Base-by-base conservation (phyloP, 2,888 invertebrate genomes). In the Papilio gigon region DNA sequence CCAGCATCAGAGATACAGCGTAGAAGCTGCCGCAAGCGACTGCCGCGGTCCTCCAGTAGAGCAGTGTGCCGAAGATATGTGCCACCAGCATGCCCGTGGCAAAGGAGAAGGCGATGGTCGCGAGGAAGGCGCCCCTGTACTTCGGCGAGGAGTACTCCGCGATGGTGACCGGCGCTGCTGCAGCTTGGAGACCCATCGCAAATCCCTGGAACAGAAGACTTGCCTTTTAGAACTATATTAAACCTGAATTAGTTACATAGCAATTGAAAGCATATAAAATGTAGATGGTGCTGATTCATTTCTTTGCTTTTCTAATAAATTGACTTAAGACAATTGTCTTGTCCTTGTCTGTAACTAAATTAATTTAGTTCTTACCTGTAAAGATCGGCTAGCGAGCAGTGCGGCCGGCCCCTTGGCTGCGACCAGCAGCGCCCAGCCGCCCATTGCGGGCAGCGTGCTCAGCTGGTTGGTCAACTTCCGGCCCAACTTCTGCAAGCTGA, bases 41-140 rank as follows among this genome's bases (percentile, higher is more conserved):
- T 0, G 93, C 94, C 1, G 94, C 93, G 22, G 89, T 76, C 79
- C 93, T 84, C 95, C 95, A 95, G 73, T 92, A 88, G 8, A 94
- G 79, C 70, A 93, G 84, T 20, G 93, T 93, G 0, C 96, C 96
- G 64, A 95, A 87, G 44, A 93, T 78, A 75, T 96, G 95, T 2
- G 94, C 93, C 0, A 94, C 73, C 6, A 95, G 87, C 79, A 95
- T 94, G 4, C 95, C 95, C 0, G 92, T 77, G 0, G 95, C 93
- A 68, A 95, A 93, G 0, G 94, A 93, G 62, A 95, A 90, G 0
- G 94, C 93, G 4, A 94, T 93, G 17, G 93, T 93, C 3, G 95
- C 93, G 1, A 95, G 90, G 65, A 95, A 91, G 6, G 93, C 90
- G 0, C 95, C 95, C 9, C 95, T 90, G 68, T 94, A 88, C 70